Percentiles rank a stretch among this genome's conserved stretches.
These are phyloP conservation scores for Empidonax traillii DNA, from an alignment of 2,113 vertebrate genomes.

Conservation along the genomic window DNA sequence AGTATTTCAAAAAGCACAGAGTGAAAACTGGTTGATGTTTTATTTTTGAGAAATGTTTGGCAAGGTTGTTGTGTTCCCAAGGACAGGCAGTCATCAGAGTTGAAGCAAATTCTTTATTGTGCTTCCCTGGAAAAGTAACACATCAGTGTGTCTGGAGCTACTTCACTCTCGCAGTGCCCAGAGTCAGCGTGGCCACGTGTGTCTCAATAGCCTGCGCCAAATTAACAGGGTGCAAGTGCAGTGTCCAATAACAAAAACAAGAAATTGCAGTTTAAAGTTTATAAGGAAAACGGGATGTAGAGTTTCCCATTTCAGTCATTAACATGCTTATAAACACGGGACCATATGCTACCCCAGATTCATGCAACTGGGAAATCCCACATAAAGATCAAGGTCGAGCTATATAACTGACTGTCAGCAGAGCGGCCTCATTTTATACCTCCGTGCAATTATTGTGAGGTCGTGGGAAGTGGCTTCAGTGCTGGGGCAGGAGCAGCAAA, in stretches of 20 bases:
- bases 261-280: constrained; percentile 1
- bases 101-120: background rate
- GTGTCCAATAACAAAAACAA: background rate
- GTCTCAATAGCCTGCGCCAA: fast-evolving
- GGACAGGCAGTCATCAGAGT: background rate
- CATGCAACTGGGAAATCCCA: background rate
- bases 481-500: background rate
- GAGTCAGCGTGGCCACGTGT: fast-evolving
- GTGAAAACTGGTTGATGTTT: background rate
- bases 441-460: fast-evolving
- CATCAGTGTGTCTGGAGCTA: background rate
- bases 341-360: background rate
- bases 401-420: fast-evolving
- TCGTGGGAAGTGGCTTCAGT: fast-evolving
- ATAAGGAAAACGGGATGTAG: background rate
- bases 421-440: background rate
- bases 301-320: constrained; percentile 23
- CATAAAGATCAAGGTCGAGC: background rate
- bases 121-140: background rate
- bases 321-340: constrained; percentile 44
- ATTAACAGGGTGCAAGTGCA: background rate
- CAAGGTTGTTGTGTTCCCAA: background rate
- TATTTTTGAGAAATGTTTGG: background rate
- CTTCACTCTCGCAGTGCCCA: fast-evolving
- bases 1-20: background rate